Percentiles rank a stretch among this genome's conserved stretches.
Evolutionary conservation across 2,888 invertebrate species (phyloP).

Genomic region (Perizoma affinitatum): DNA sequence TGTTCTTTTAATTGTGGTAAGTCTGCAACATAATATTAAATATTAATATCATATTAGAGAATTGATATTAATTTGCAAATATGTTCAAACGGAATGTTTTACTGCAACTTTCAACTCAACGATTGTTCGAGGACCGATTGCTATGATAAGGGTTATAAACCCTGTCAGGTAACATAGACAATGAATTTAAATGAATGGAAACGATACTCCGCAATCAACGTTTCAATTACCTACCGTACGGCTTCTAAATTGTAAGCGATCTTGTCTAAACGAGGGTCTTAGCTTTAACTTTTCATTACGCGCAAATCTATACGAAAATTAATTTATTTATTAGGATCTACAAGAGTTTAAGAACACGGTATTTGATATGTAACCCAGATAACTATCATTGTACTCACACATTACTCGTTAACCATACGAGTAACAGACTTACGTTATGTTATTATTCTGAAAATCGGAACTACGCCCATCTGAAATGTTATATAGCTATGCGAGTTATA

Average conservation of each 20-base stretch:
- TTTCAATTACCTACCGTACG: slow-evolving; percentile 23
- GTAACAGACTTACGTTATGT: too few relatives aligned
- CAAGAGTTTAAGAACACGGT: slow-evolving; percentile 6
- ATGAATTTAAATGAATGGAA: slow-evolving; percentile 29
- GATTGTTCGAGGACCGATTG: slow-evolving; percentile 10
- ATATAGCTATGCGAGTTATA: slow-evolving; percentile 11
- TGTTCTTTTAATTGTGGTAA: slow-evolving; percentile 98
- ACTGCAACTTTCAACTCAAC: background rate
- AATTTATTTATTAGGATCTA: slow-evolving; percentile 20
- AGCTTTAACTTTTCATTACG: slow-evolving; percentile 27
- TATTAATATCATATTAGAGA: too few relatives aligned
- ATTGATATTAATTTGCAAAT: too few relatives aligned
- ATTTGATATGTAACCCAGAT: background rate
- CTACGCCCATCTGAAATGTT: slow-evolving; percentile 7
- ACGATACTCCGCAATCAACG: slow-evolving; percentile 31
- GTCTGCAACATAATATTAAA: slow-evolving; percentile 59
- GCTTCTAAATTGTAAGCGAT: slow-evolving; percentile 28
- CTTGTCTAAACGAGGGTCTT: slow-evolving; percentile 27
- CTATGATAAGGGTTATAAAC: slow-evolving; percentile 28
- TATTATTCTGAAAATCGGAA: too few relatives aligned
- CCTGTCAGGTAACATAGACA: slow-evolving; percentile 31
- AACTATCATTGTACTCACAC: background rate
- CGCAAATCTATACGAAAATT: slow-evolving; percentile 23
- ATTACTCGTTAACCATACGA: background rate
- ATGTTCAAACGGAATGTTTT: too few relatives aligned